These are phyloP conservation scores for Drosophila dives DNA, from an alignment of 2,888 invertebrate species.

Conservation along the genomic window DNA sequence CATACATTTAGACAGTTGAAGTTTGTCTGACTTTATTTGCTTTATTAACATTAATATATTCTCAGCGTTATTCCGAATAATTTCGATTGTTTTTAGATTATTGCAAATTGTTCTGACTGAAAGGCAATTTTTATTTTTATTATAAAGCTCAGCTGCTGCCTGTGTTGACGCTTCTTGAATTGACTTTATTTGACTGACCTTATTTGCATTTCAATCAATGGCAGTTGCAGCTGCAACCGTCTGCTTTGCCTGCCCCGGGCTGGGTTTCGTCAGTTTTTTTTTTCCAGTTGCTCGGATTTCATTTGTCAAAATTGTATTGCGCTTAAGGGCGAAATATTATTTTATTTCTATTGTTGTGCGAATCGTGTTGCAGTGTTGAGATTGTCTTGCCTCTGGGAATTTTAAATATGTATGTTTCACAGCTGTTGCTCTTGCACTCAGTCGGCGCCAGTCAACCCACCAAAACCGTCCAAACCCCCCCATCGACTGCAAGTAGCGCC, in stretches of 20 bases:
- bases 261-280: conserved; percentile 19
- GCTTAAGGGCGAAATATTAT: conserved; percentile 36
- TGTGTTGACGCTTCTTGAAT: conserved; percentile 17
- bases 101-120: background rate
- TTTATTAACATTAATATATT: background rate
- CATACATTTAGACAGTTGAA: background rate
- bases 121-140: background rate
- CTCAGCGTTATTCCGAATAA: background rate
- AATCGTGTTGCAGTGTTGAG: conserved; percentile 36
- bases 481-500: conserved; percentile 16
- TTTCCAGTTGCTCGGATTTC: conserved; percentile 42
- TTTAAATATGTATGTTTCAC: conserved; percentile 63
- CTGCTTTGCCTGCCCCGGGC: conserved; percentile 1
- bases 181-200: conserved; percentile 18
- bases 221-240: conserved; percentile 24
- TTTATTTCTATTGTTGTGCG: conserved; percentile 32
- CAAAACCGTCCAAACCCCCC: background rate
- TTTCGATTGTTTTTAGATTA: background rate
- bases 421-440: conserved; percentile 49
- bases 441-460: conserved; percentile 35
- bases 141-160: conserved; percentile 9
- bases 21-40: background rate
- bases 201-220: conserved; percentile 27
- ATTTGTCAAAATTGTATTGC: conserved; percentile 67
- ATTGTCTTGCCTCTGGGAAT: conserved; percentile 51